Percentiles rank a stretch among this genome's conserved stretches.
phyloP scores from a whole-genome alignment of 2,888 invertebrate genomes.

The Acleris sparsana region DNA sequence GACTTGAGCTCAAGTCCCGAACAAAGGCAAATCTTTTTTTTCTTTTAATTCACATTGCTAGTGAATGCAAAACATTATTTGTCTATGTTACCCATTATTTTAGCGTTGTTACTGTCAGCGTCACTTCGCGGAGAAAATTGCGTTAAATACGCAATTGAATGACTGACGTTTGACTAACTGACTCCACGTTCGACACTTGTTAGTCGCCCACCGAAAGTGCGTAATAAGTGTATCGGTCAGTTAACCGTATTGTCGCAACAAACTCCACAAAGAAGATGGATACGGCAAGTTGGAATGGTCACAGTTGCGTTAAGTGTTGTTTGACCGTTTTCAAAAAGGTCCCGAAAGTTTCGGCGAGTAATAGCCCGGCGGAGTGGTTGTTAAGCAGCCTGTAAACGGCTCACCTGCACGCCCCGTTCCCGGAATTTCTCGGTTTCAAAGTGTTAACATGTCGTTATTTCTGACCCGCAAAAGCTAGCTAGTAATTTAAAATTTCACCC shows the following conservation, averaged over 20 bases:
- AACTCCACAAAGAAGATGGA: constrained; percentile 22
- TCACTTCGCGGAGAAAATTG: too few relatives aligned
- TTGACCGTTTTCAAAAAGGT: constrained; percentile 38
- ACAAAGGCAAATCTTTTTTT: too few relatives aligned
- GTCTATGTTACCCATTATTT: too few relatives aligned
- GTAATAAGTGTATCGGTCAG: constrained; percentile 8
- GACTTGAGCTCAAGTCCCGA: too few relatives aligned
- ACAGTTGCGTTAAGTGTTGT: constrained; percentile 31
- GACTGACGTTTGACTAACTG: too few relatives aligned
- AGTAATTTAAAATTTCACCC: neutral
- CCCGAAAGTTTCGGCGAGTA: constrained; percentile 44
- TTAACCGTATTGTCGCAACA: constrained; percentile 3
- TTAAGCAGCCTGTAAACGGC: constrained; percentile 50
- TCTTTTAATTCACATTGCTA: too few relatives aligned
- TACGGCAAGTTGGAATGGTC: constrained; percentile 32
- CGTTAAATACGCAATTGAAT: too few relatives aligned
- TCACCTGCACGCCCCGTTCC: constrained; percentile 24
- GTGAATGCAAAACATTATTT: too few relatives aligned
- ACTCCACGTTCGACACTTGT: too few relatives aligned
- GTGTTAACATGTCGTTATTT: constrained; percentile 15
- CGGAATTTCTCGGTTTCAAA: neutral
- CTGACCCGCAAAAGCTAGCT: neutral
- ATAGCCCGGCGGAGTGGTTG: constrained; percentile 48
- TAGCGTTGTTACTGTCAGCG: too few relatives aligned
- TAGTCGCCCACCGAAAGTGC: neutral